Base-by-base conservation (phyloP, 1,140 invertebrate species). In the Nasonia giraulti region DNA sequence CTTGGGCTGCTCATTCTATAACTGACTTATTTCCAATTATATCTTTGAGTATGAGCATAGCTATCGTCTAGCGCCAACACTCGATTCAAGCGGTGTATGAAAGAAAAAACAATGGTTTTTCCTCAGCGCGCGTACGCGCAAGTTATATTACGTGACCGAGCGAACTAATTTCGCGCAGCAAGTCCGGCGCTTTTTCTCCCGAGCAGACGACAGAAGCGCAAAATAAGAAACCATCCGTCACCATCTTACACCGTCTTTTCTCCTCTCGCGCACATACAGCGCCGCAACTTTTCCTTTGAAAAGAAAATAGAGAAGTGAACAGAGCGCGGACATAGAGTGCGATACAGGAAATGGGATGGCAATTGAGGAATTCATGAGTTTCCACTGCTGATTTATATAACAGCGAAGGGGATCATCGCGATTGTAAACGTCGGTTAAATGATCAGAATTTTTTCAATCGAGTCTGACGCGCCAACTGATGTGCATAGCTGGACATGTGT, bases 151-250 rank as follows among this genome's bases (percentile, higher is more conserved):
- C 47, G 80, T 73, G 73, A 50, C 12, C 12, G 33, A 76, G 50
- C 20, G 27, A 50, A 69, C 62, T 83, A 76, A 78, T 83, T 69
- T 37, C 17, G 14, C 27, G 27, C 27, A 27, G 11, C 27, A 17
- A 27, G 73, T 10, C 23, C 31, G 2, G 17, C 6, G 7, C 55
- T 7, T 62, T 62, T 62, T 62, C 55, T 62, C 27, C 27, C 55
- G 55, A 62, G 20, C 20, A 40, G 11, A 14, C 27, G 20, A 17
- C 11, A 40, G 27, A 33, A 14, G 17, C 68, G n/a, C 47, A 74
- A 84, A 83, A 78, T 73, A 79, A 84, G 47, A 84, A 50, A 44
- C 27, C 76, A 79, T 84, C 66, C 62, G 75, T 84, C 68, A 83
- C 50, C 50, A 17, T 78, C 20, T 82, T 81, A 55, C 17, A 75